phyloP scores from a whole-genome alignment of 2,797 vertebrate species.

The Hydrolagus colliei region DNA sequence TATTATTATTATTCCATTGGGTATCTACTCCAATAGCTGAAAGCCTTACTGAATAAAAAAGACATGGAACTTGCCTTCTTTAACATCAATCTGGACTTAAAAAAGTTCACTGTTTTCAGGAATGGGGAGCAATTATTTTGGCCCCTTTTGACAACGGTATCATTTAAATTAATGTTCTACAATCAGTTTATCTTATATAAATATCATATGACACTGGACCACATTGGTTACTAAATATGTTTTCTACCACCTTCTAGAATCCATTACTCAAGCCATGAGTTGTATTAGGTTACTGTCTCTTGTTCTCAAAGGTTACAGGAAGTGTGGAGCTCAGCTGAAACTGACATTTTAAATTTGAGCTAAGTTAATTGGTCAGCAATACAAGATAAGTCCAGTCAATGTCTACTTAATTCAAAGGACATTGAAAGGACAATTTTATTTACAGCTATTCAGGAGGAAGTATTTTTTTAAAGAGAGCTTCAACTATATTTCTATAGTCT shows the following conservation, averaged over 20 bases:
- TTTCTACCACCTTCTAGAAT: background rate
- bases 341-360: background rate
- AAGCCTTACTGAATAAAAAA: background rate
- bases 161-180: background rate
- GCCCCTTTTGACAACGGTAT: background rate
- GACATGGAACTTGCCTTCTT: background rate
- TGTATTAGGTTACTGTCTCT: slow-evolving; percentile 13
- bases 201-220: background rate
- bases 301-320: background rate
- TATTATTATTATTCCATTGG: too few relatives aligned
- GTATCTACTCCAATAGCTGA: background rate
- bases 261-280: background rate
- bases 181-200: background rate
- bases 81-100: background rate
- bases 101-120: background rate
- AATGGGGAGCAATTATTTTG: background rate
- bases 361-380: background rate
- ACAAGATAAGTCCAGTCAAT: background rate
- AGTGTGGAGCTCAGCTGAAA: background rate
- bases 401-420: background rate
- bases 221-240: background rate
- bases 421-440: background rate
- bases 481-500: too few relatives aligned
- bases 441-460: background rate
- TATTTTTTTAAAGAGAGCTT: too few relatives aligned